Base-by-base conservation (phyloP, 30 jellyfish, hydroid and myxozoan genomes). In the Pseudorhiza aurosa region DNA sequence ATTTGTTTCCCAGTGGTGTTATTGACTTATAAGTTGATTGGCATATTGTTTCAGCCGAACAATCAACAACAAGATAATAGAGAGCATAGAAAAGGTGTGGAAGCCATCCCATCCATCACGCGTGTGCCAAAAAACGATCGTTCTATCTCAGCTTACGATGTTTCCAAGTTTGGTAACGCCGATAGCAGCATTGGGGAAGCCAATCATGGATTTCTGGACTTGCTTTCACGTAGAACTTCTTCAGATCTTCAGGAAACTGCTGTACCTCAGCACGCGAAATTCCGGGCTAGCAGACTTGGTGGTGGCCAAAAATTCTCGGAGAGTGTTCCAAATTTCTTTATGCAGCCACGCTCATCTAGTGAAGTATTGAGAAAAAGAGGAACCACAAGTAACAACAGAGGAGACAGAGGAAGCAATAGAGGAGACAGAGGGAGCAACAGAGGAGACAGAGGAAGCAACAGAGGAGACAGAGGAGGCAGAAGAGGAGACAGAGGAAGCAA, bases 401-500 rank as follows among this genome's bases (percentile, higher is more conserved):
- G 77, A 9, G 35, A 50, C 26, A 33, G 53, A 11, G 74, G 74
- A 11, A 25, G 44, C 4, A 1, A 33, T 24, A 12, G 74, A 24
- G 53, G 53, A 14, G 50, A 1, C 2, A 19, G 29, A 4, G 30
- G 74, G 5, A 6, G 51, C 29, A 36, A 59, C 26, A 49, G 29
- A 39, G 51, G 53, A 8, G 64, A 45, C 19, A 22, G 45, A 12
- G 58, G 58, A 3, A 33, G 39, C 0, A 9, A 62, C 31, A 10
- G 53, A 15, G 76, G 49, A 11, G 53, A 53, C 12, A 27, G 32
- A 15, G 4, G 76, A 62, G 57, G 57, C 55, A 31, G 31, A 62
- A 17, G 57, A 12, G 11, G 75, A 18, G 49, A 10, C 75, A 30
- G 51, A 65, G 33, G 63, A 39, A n/a, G 80, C 29, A 35, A 37